Percentiles rank a stretch among this genome's conserved stretches.
phyloP scores from a whole-genome alignment of 30 jellyfish, hydroid and myxozoan genomes.

The Nemopilema nomurai region DNA sequence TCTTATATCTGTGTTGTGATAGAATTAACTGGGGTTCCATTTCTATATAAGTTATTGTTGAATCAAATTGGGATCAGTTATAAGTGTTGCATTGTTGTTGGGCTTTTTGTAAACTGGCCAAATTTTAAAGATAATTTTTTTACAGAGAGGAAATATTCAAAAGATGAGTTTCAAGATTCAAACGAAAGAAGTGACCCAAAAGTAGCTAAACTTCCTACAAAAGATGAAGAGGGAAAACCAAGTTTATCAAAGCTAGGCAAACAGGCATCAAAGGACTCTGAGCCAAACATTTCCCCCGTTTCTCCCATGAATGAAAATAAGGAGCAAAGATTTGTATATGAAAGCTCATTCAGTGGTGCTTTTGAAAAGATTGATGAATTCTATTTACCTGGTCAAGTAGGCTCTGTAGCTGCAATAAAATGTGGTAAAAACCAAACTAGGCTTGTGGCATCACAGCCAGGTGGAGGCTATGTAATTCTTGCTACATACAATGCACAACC shows the following conservation, averaged over 20 bases:
- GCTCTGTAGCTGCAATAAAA: conserved; percentile 73
- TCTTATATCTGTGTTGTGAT: too few relatives aligned
- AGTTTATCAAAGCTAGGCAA: conserved; percentile 20
- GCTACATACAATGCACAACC: conserved; percentile 45
- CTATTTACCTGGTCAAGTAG: conserved; percentile 77
- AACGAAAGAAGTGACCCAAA: background rate
- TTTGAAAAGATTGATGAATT: conserved; percentile 43
- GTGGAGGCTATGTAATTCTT: conserved; percentile 89
- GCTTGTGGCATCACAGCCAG: conserved; percentile 92
- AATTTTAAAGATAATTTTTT: too few relatives aligned
- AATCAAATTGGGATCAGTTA: too few relatives aligned
- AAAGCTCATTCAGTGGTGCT: background rate
- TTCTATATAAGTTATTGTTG: too few relatives aligned
- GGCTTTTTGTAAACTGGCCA: too few relatives aligned
- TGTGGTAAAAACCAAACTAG: conserved; percentile 51
- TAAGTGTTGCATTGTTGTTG: too few relatives aligned
- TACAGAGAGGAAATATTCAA: conserved; percentile 20
- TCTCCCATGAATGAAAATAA: conserved; percentile 25
- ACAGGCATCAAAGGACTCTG: conserved; percentile 71
- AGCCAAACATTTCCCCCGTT: conserved; percentile 34
- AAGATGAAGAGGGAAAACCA: conserved; percentile 14
- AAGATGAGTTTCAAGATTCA: conserved; percentile 28
- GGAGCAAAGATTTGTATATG: conserved; percentile 5
- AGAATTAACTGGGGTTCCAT: too few relatives aligned
- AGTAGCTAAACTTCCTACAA: conserved; percentile 26